Percentiles rank a stretch among this genome's conserved stretches.
phyloP scores from a whole-genome alignment of 30 jellyfish, hydroid and myxozoan species.

The Aurelia sp. region DNA sequence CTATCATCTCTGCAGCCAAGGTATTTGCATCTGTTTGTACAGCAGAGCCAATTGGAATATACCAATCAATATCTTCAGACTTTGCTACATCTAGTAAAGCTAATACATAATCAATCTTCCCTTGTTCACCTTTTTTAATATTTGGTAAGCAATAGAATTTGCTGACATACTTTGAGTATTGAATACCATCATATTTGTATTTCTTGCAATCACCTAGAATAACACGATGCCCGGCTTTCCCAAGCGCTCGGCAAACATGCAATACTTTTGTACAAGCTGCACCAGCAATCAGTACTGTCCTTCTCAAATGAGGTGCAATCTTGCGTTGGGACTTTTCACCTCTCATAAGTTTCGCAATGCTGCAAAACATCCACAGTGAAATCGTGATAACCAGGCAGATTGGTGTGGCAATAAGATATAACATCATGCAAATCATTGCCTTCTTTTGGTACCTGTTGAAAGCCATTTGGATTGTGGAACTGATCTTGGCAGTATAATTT shows the following conservation, averaged over 20 bases:
- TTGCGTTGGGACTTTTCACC: background rate
- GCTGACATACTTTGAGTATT: background rate
- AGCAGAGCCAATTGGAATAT: slow-evolving; percentile 5
- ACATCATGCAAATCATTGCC: background rate
- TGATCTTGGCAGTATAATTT: too few species aligned
- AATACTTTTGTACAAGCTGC: slow-evolving; percentile 4
- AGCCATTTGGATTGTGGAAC: too few species aligned
- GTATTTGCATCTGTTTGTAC: background rate
- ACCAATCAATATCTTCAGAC: slow-evolving; percentile 26
- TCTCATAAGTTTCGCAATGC: too few species aligned
- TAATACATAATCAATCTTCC: background rate
- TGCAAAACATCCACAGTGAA: background rate
- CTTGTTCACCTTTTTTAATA: background rate
- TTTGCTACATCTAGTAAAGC: background rate
- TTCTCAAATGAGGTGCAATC: background rate
- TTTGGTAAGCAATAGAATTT: slow-evolving; percentile 8
- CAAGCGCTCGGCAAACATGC: slow-evolving; percentile 21
- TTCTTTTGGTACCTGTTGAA: background rate
- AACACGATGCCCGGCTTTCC: slow-evolving; percentile 27
- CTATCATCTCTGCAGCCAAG: background rate
- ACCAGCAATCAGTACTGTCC: slow-evolving; percentile 7
- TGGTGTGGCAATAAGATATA: slow-evolving; percentile 7
- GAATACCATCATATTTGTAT: background rate
- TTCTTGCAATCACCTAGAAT: slow-evolving; percentile 9
- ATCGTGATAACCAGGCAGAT: background rate